Percentiles rank a stretch among this genome's conserved stretches.
These are phyloP conservation scores for Zootoca vivipara DNA, from an alignment of 2,113 vertebrate species.

Conservation along the genomic window DNA sequence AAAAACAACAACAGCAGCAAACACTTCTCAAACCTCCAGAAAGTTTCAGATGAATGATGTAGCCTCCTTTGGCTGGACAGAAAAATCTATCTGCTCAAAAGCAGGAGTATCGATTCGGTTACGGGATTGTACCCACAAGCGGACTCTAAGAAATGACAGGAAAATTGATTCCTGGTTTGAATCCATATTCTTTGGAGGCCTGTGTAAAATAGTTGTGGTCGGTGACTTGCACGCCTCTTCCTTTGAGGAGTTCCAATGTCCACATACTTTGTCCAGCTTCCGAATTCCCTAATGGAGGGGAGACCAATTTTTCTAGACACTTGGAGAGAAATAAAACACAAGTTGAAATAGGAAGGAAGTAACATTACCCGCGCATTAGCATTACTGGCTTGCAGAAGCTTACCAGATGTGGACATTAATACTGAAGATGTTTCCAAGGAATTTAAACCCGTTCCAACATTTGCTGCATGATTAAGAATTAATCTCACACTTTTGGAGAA, in stretches of 20 bases:
- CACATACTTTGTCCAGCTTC: conserved; percentile 5
- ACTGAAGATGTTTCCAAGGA: neutral
- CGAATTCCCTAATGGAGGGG: neutral
- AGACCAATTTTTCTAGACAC: neutral
- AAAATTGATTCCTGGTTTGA: conserved; percentile 43
- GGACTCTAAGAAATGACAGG: conserved; percentile 49
- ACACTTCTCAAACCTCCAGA: conserved; percentile 20
- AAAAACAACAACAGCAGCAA: no score
- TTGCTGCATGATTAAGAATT: neutral
- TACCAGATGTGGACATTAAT: neutral
- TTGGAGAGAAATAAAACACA: neutral
- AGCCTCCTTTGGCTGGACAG: neutral
- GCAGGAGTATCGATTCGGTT: conserved; percentile 36
- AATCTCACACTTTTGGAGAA: conserved; percentile 40
- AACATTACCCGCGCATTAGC: neutral
- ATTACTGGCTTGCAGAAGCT: neutral
- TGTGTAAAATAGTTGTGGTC: neutral
- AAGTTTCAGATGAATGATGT: conserved; percentile 41
- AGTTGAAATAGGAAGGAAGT: conserved; percentile 1
- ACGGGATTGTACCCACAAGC: conserved; percentile 7
- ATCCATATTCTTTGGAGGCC: conserved; percentile 3
- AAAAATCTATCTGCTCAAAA: neutral
- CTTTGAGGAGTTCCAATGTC: neutral
- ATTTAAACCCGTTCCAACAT: neutral
- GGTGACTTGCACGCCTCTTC: neutral